Evolutionary conservation across 2,797 vertebrate genomes (phyloP).

Genomic region (Melanotaenia nigrans): DNA sequence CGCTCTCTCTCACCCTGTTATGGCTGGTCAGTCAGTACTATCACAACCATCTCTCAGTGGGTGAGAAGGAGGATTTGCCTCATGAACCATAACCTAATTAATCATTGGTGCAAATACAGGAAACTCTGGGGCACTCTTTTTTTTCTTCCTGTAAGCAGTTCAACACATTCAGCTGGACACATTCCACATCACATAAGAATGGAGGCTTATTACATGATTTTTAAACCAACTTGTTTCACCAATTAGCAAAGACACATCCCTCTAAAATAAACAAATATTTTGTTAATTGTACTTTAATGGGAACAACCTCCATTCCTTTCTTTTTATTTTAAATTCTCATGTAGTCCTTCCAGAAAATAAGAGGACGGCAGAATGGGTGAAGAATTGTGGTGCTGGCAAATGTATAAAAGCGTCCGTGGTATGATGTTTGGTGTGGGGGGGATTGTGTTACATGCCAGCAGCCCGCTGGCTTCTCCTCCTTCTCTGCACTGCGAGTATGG

Average conservation of each 20-base stretch:
- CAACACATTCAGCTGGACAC: constrained; percentile 20
- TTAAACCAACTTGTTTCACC: constrained; percentile 6
- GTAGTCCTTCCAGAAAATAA: constrained; percentile 35
- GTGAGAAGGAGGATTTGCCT: constrained; percentile 47
- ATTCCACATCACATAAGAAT: constrained; percentile 21
- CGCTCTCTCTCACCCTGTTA: constrained; percentile 53
- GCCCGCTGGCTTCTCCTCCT: constrained; percentile 69
- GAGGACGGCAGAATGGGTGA: constrained; percentile 29
- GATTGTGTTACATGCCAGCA: constrained; percentile 74
- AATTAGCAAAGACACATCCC: constrained; percentile 5
- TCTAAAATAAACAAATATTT: not conserved
- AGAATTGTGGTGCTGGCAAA: constrained; percentile 55
- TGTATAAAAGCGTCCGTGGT: constrained; percentile 55
- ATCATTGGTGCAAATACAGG: constrained; percentile 54
- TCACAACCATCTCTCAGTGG: constrained; percentile 40
- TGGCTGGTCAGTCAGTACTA: constrained; percentile 37
- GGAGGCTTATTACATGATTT: constrained; percentile 3
- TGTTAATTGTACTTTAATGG: constrained; percentile 10
- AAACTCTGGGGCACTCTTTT: constrained; percentile 29
- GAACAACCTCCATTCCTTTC: constrained; percentile 16
- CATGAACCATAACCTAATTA: constrained; percentile 67
- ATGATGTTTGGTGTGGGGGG: constrained; percentile 70
- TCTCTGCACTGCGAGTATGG: constrained; percentile 51
- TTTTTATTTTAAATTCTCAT: constrained; percentile 28
- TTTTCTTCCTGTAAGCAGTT: constrained; percentile 24